Base-by-base conservation (phyloP, 2,888 invertebrate genomes). In the Eumerus sabulonum region DNA sequence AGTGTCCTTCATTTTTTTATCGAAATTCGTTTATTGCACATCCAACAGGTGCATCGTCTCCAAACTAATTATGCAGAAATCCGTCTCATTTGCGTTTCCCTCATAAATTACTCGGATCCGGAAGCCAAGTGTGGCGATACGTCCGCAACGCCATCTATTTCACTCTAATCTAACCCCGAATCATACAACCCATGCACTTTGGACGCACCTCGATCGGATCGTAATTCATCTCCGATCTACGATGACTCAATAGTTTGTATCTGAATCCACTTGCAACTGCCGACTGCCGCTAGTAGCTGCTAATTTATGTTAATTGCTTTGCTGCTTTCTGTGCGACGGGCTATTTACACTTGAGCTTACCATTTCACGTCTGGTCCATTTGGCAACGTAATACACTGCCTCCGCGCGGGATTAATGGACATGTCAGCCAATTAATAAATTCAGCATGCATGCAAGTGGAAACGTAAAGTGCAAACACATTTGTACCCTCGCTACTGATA, bases 351-450 rank as follows among this genome's bases (percentile, higher is more conserved):
- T 74, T 64, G 54, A 53, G 63, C 73, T 27, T 27, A 7, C 27
- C 27, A 7, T 27, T 27, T 27, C 27, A 27, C 7, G 27, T 27
- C 27, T 27, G 3, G 27, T 27, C 7, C 7, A 4, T 27, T 27
- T 27, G 51, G 36, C 36, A 11, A 36, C 36, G 36, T 11, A 11
- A n/a, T n/a, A n/a, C n/a, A 7, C 27, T 16, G 48, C 62, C 59
- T 68, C 85, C 86, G 86, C 86, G 85, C 86, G 84, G 84, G 88
- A 88, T 87, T 86, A 88, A 87, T 87, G 88, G 84, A 84, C 84
- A 86, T 86, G 88, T 88, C 88, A 88, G 85, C 87, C 87, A 88
- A 88, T 87, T 88, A 88, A 88, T 88, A 88, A 85, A 87, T 87
- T 85, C 88, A 88, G 84, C 85, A 83, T 85, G 85, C 87, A 86